Percentiles rank a stretch among this genome's conserved stretches.
These are phyloP conservation scores for Acipenser ruthenus DNA, from an alignment of 2,797 vertebrate species.

Conservation along the genomic window DNA sequence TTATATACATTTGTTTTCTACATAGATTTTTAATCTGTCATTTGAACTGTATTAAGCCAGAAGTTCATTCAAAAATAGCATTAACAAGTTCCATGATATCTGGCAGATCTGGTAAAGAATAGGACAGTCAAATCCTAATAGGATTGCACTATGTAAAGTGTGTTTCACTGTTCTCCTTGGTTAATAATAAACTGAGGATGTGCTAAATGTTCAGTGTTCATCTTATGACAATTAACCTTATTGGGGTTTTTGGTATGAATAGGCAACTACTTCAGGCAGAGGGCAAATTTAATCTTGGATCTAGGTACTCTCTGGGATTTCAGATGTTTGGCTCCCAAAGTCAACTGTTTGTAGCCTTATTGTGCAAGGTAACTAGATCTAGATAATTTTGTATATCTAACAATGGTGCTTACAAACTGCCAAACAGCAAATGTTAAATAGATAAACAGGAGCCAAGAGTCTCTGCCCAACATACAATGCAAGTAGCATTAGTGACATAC, in stretches of 20 bases:
- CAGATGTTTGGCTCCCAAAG: constrained; percentile 31
- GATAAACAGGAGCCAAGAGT: constrained; percentile 30
- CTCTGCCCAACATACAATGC: constrained; percentile 21
- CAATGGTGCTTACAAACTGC: constrained; percentile 45
- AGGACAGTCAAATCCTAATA: constrained; percentile 14
- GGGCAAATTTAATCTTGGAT: constrained; percentile 8
- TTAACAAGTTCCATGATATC: constrained; percentile 20
- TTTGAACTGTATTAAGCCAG: constrained; percentile 36
- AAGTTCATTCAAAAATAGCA: constrained; percentile 19
- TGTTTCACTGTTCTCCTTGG: constrained; percentile 5
- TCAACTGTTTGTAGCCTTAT: constrained; percentile 36
- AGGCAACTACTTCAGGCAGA: constrained; percentile 18
- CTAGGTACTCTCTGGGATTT: constrained; percentile 18
- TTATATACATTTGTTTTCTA: constrained; percentile 64
- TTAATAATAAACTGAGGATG: constrained; percentile 17
- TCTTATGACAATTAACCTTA: constrained; percentile 9
- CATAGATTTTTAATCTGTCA: constrained; percentile 44
- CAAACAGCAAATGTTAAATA: constrained; percentile 32
- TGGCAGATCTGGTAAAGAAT: constrained; percentile 23
- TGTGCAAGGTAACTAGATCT: constrained; percentile 28
- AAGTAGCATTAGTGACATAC: constrained; percentile 18
- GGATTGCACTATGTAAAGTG: constrained; percentile 18
- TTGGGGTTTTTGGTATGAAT: constrained; percentile 20
- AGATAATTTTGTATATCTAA: constrained; percentile 29
- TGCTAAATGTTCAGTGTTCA: constrained; percentile 13